These are phyloP conservation scores for Vidua macroura DNA, from an alignment of 2,113 vertebrate genomes.

Conservation along the genomic window DNA sequence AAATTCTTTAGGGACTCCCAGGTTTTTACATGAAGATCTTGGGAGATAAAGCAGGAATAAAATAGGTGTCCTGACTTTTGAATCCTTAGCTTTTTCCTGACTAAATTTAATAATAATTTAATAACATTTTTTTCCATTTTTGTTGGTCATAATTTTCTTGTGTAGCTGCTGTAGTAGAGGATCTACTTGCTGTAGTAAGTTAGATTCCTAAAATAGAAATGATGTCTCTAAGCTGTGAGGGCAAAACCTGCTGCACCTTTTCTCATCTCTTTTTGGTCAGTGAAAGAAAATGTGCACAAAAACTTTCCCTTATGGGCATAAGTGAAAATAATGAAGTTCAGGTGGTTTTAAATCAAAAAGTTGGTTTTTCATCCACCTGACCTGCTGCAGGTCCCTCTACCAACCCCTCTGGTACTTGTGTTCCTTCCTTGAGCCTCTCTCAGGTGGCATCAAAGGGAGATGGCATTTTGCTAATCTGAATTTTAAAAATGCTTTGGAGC, in stretches of 20 bases:
- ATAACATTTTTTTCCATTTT: not conserved
- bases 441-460: not conserved
- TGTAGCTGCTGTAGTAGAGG: not conserved
- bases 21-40: not conserved
- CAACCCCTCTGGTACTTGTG: accelerated
- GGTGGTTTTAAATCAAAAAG: not conserved
- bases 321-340: not conserved
- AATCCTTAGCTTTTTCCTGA: not conserved
- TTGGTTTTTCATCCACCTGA: not conserved
- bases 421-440: not conserved
- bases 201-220: not conserved
- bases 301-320: not conserved
- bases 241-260: not conserved
- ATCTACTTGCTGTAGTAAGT: not conserved
- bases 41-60: not conserved
- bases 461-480: not conserved
- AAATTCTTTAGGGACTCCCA: not conserved
- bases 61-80: not conserved
- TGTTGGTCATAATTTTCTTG: not conserved
- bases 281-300: not conserved
- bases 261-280: not conserved
- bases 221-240: not conserved
- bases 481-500: not conserved
- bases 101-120: not conserved
- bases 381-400: not conserved